Base-by-base conservation (phyloP, 2,888 invertebrate genomes). In the Fragum sueziense region DNA sequence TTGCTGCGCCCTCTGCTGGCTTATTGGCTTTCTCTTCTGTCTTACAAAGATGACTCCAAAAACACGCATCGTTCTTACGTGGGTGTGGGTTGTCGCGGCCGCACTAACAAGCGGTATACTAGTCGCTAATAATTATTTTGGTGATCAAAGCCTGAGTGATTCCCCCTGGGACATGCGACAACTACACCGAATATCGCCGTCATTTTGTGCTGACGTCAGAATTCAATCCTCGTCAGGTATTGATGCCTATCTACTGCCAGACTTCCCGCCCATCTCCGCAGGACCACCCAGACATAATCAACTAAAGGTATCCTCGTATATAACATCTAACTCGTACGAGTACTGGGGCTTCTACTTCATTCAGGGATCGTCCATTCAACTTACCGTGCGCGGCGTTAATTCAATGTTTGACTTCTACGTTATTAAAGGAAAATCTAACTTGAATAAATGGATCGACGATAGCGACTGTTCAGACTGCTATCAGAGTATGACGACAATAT, bases 311-410 rank as follows among this genome's bases (percentile, higher is more conserved):
- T 37, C 31, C 0, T 34, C 70, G 1, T 41, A 33, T 17, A 57
- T 75, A 1, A 6, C 4, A 2, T n/a, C 22, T 4, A 59, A 69
- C 14, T n/a, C 14, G 1, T 75, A 75, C 31, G 70, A 75, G 29
- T 75, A 75, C 47, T 75, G 70, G 75, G 75, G 75, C 1, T 75
- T 75, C 22, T 75, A 70, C 34, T 41, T 75, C n/a, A 59, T 75
- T 0, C 17, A 69, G 22, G 70, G 70, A 14, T 75, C 75, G 17
- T 31, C 57, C 1, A 47, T 34, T 9, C 1, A 17, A 2, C 2
- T 51, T 6, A 31, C 31, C 1, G 51, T 69, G 9, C 59, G 41
- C 17, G 31, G 54, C 22, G 17, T 59, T 17, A 34, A 73, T 27
- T 29, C 29, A 9, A n/a, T 27, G 54, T n/a, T 70, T 9, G 29